These are phyloP conservation scores for Gallinago nigripennis DNA, from an alignment of 2,797 vertebrate genomes.

Conservation along the genomic window DNA sequence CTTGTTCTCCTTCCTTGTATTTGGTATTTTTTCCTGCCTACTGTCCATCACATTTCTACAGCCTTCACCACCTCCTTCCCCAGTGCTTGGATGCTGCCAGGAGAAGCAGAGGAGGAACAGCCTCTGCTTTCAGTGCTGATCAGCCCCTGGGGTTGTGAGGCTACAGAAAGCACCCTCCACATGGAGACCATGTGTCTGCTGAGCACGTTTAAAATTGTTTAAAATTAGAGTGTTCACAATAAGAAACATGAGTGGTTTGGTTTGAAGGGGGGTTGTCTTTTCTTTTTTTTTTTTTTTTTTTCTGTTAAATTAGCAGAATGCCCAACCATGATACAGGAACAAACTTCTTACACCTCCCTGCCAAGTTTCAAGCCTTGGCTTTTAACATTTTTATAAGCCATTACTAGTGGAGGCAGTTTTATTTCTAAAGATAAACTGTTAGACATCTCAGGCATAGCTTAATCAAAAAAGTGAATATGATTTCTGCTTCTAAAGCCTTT, in stretches of 20 bases:
- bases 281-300: no score
- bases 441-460: not conserved
- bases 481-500: not conserved
- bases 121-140: not conserved
- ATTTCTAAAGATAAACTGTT: not conserved
- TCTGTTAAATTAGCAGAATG: not conserved
- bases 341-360: not conserved
- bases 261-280: not conserved
- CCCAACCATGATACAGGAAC: not conserved
- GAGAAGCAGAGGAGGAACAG: not conserved
- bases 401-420: not conserved
- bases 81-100: not conserved
- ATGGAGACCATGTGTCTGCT: not conserved
- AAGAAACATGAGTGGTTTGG: fast-evolving
- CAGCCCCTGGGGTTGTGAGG: not conserved
- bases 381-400: not conserved
- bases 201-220: fast-evolving
- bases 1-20: not conserved
- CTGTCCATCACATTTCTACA: not conserved
- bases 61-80: fast-evolving
- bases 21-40: not conserved
- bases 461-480: not conserved
- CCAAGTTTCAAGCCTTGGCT: not conserved
- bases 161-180: not conserved
- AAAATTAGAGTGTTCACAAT: not conserved